These are phyloP conservation scores for Microplitis manilae DNA, from an alignment of 2,888 invertebrate species.

Conservation along the genomic window DNA sequence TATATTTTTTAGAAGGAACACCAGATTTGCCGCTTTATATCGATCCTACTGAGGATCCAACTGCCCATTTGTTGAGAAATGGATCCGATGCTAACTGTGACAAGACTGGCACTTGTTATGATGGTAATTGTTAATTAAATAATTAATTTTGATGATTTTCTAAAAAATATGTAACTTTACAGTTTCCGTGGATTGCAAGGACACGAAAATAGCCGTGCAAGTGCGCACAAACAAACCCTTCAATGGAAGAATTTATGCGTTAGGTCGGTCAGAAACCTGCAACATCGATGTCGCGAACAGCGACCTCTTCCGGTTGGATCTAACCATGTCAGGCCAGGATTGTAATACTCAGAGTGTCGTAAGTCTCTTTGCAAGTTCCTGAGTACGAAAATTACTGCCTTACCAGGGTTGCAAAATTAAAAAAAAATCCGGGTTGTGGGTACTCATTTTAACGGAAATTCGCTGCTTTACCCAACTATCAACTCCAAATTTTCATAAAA, in stretches of 20 bases:
- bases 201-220: constrained; percentile 93
- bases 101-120: constrained; percentile 95
- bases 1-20: constrained; percentile 73
- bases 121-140: constrained; percentile 77
- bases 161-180: constrained; percentile 58
- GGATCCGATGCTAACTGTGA: constrained; percentile 90
- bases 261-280: constrained; percentile 94
- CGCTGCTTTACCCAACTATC: too few species aligned
- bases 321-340: constrained; percentile 94
- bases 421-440: too few species aligned
- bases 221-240: constrained; percentile 95
- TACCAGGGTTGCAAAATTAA: too few species aligned
- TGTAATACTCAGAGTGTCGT: constrained; percentile 97
- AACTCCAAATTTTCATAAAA: too few species aligned
- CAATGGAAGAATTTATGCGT: constrained; percentile 93
- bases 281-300: constrained; percentile 95
- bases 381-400: too few species aligned
- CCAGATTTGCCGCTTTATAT: constrained; percentile 81
- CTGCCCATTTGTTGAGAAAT: constrained; percentile 79
- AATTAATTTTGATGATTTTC: not conserved
- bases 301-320: constrained; percentile 91
- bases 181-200: constrained; percentile 96
- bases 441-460: too few species aligned
- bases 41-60: constrained; percentile 84
- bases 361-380: constrained; percentile 70